A percentile compares a stretch with the other conserved stretches of the same genome.
These are phyloP conservation scores for Patella caerulea DNA, from an alignment of 2,888 invertebrate species.

Conservation along the genomic window DNA sequence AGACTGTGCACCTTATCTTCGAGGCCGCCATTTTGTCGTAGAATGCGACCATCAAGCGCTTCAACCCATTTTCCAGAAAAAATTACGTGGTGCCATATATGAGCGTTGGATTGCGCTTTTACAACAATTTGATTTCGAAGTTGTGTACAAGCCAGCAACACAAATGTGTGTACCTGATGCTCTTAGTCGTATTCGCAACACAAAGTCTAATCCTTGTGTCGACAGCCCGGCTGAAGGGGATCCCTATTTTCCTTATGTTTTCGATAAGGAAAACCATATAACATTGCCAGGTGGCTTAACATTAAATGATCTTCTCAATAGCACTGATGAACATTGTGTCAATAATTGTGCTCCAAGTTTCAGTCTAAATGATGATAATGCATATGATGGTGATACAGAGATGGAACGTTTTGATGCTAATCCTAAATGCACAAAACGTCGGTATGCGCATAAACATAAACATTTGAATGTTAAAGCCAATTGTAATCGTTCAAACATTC, in stretches of 20 bases:
- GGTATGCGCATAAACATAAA: too few species aligned
- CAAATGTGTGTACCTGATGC: conserved; percentile 2
- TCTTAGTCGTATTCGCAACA: not conserved
- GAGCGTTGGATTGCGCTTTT: conserved; percentile 6
- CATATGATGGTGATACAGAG: not conserved
- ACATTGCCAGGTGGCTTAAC: conserved; percentile 1
- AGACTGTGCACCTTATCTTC: conserved; percentile 23
- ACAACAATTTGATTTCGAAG: not conserved
- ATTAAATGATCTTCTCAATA: too few species aligned
- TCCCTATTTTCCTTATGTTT: conserved; percentile 20
- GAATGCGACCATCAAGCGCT: conserved; percentile 22
- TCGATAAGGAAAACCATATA: not conserved
- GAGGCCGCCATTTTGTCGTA: conserved; percentile 20
- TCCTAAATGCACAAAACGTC: too few species aligned
- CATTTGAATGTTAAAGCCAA: too few species aligned
- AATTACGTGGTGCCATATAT: conserved; percentile 21
- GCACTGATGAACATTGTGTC: too few species aligned
- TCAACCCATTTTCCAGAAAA: conserved; percentile 21
- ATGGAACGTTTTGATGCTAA: too few species aligned
- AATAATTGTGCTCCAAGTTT: too few species aligned
- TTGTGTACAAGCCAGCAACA: conserved; percentile 11
- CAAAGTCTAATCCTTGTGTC: not conserved
- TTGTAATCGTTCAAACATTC: too few species aligned
- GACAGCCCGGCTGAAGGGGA: conserved; percentile 21
- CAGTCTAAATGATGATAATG: not conserved